Evolutionary conservation across 2,888 invertebrate species (phyloP).

Genomic region (Rhopalosiphum nymphaeae): DNA sequence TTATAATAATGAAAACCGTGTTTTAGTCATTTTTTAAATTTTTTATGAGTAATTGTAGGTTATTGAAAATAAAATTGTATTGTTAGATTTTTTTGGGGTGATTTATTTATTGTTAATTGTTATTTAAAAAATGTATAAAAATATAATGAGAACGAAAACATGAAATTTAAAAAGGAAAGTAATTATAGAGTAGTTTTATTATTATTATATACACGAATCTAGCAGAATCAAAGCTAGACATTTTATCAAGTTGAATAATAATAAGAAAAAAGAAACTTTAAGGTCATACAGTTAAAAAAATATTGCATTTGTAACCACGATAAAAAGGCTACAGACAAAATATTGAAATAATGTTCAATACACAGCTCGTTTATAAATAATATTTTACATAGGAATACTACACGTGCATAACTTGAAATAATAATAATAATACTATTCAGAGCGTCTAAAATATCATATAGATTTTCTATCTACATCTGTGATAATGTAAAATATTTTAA

Average conservation of each 20-base stretch:
- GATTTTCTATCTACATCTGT: background rate
- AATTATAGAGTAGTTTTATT: background rate
- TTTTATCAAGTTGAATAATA: background rate
- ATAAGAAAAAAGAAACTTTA: background rate
- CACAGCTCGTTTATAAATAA: background rate
- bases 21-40: background rate
- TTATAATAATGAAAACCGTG: background rate
- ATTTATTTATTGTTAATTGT: background rate
- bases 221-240: background rate
- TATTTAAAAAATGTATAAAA: background rate
- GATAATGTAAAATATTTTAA: background rate
- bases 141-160: background rate
- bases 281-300: background rate
- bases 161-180: background rate
- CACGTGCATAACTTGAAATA: background rate
- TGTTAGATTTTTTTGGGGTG: background rate
- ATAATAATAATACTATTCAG: slow-evolving; percentile 3
- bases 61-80: background rate
- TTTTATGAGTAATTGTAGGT: background rate
- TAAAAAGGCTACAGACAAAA: background rate
- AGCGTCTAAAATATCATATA: background rate
- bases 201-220: background rate
- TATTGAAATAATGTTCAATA: background rate
- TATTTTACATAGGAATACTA: too few species aligned
- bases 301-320: background rate